phyloP scores from a whole-genome alignment of 2,888 invertebrate genomes.

The Mellilla xanthometata region DNA sequence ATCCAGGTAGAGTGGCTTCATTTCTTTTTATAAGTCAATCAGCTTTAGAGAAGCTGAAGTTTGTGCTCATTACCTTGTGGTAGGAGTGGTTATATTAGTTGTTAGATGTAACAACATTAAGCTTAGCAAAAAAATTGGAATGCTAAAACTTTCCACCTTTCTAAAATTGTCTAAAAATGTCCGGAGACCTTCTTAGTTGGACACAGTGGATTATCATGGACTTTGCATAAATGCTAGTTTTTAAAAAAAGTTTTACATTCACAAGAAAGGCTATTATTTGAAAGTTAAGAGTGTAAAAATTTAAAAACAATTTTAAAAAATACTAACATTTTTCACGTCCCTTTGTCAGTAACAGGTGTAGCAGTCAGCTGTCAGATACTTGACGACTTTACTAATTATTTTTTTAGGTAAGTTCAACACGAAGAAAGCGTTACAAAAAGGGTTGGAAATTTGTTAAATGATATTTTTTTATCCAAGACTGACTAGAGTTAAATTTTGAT shows the following conservation, averaged over 20 bases:
- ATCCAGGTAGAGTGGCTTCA: slow-evolving; percentile 28
- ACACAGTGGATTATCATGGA: no score
- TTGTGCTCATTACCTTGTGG: not conserved
- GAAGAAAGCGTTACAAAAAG: slow-evolving; percentile 8
- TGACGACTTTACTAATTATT: slow-evolving; percentile 43
- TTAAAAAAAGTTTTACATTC: no score
- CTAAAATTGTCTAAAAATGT: no score
- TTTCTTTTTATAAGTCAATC: slow-evolving; percentile 19
- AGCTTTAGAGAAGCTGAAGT: not conserved
- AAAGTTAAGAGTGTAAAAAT: no score
- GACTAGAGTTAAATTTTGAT: no score
- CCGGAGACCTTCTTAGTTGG: no score
- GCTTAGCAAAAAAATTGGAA: no score
- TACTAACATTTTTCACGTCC: slow-evolving; percentile 49
- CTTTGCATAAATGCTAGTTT: no score
- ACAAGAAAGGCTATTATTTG: no score
- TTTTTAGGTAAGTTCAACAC: slow-evolving; percentile 24
- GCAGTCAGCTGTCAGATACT: slow-evolving; percentile 65
- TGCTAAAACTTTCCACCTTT: no score
- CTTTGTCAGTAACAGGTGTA: slow-evolving; percentile 59
- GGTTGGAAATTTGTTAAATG: not conserved
- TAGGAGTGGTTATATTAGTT: not conserved
- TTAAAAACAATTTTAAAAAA: no score
- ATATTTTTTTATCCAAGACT: no score
- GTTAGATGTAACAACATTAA: not conserved